Evolutionary conservation across 2,113 vertebrate genomes (phyloP), one percentile per base, ranked within the genome.

Genomic region (Siniperca knerii): DNA sequence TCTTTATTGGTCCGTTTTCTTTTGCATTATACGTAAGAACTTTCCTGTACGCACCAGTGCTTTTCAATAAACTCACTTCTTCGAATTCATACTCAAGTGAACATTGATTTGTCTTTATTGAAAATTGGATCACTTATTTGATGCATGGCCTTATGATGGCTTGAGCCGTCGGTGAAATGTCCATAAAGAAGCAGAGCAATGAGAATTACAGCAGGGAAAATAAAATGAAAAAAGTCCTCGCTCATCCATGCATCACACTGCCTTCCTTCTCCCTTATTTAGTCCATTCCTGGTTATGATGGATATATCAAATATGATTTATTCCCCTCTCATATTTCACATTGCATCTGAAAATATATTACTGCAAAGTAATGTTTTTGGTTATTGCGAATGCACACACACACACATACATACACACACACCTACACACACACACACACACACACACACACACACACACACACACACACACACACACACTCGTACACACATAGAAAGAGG

Each of bases 71-170:
- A 88, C 48, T 86, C 29, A 46, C 68, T 69, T 83, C 40, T 87
- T 75, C n/a, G 44, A 66, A 89, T 89, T 89, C 72, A 92, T 88
- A 75, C 50, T 70, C 72, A 81, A 83, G 77, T 78, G 82, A 90
- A 87, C 77, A 90, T 65, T 92, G 89, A 89, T 91, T 92, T 87
- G 83, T 54, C 69, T 88, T 88, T 89, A 89, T 87, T 92, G 84
- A 87, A 89, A 88, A 86, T 72, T 61, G 61, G 82, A 81, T 83
- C 54, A 80, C 66, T 76, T 82, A 82, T 90, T 89, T 92, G 89
- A 93, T 88, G 83, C 83, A 93, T 89, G 80, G 77, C 79, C 75
- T 77, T 44, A 48, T 55, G 37, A 85, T 88, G 64, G 81, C 80
- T 87, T 84, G 67, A 73, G 70, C 65, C 20, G 48, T 89, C 85